Evolutionary conservation across 2,797 vertebrate genomes (phyloP).

Genomic region (Pelochelys cantorii): DNA sequence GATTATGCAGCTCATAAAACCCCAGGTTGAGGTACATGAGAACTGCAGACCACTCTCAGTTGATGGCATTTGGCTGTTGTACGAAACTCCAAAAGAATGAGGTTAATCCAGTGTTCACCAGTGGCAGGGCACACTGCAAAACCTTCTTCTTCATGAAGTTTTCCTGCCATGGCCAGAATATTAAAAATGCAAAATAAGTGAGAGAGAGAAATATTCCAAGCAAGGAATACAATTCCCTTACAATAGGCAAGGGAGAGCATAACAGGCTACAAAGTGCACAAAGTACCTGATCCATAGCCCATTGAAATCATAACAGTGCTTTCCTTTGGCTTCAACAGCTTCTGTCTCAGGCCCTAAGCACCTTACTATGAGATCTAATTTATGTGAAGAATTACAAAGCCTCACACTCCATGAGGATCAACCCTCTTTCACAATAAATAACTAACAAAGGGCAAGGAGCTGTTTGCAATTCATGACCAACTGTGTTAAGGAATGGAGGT

Average conservation of each 20-base stretch:
- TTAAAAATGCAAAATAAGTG: background rate
- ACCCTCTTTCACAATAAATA: background rate
- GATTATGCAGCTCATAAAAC: background rate
- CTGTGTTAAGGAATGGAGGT: background rate
- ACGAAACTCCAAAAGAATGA: background rate
- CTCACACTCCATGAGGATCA: background rate
- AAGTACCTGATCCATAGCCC: background rate
- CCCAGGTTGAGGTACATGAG: background rate
- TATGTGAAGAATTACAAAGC: background rate
- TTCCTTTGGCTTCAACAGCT: fast-evolving
- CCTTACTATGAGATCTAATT: background rate
- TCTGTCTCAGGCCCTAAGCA: background rate
- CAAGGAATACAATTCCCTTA: too few relatives aligned
- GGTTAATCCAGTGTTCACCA: background rate
- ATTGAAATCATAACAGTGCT: background rate
- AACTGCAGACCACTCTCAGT: background rate
- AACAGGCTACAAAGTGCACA: background rate
- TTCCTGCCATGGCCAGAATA: background rate
- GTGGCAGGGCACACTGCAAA: background rate
- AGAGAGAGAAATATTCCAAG: background rate
- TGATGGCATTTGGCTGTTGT: background rate
- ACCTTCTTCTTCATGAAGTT: background rate
- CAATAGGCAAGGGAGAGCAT: background rate
- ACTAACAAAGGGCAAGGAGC: background rate
- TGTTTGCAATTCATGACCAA: background rate